phyloP scores from a whole-genome alignment of 1,140 invertebrate species.

The Chironomus tepperi region DNA sequence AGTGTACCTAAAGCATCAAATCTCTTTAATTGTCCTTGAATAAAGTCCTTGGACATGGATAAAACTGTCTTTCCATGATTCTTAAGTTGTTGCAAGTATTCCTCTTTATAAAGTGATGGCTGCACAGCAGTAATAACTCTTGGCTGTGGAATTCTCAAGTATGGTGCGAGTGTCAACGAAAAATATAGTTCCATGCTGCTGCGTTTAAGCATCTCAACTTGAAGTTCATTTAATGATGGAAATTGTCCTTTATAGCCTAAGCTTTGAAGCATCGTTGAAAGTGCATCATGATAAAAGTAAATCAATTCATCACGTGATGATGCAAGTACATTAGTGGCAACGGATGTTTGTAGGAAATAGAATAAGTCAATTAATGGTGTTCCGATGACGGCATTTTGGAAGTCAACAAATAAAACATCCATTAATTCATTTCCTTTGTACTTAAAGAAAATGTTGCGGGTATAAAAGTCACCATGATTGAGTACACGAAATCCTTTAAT shows the following conservation, averaged over 20 bases:
- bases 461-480: constrained; percentile 22
- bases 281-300: constrained; percentile 4
- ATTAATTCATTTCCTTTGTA: constrained; percentile 19
- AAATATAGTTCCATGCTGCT: constrained; percentile 17
- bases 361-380: constrained; percentile 11
- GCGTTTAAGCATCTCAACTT: constrained; percentile 10
- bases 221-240: constrained; percentile 10
- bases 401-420: constrained; percentile 6
- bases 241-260: not conserved
- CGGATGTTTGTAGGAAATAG: not conserved
- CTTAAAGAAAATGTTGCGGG: not conserved
- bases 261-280: not conserved
- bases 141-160: not conserved
- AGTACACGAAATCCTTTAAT: constrained; percentile 18
- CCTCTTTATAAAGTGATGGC: not conserved
- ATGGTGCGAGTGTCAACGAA: not conserved
- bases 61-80: not conserved
- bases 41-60: not conserved
- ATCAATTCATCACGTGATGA: constrained; percentile 10
- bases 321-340: not conserved
- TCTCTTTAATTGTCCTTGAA: constrained; percentile 10
- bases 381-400: constrained; percentile 6
- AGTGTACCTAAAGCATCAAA: not conserved
- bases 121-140: constrained; percentile 3
- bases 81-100: constrained; percentile 2